These are phyloP conservation scores for Macrosoma leucophasiata DNA, from an alignment of 2,888 invertebrate species.

Conservation along the genomic window DNA sequence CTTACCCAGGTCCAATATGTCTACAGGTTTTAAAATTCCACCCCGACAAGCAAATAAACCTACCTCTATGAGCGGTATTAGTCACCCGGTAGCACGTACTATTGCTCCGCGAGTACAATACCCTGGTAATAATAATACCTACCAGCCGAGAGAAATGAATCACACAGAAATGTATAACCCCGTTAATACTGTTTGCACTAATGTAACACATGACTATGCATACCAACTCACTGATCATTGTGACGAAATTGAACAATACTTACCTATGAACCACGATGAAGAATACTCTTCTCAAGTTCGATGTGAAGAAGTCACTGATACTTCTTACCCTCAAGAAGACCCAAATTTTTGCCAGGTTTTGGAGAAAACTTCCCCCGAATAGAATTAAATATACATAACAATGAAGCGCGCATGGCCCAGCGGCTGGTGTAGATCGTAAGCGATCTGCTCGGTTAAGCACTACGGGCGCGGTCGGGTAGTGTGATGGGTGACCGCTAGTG, in stretches of 20 bases:
- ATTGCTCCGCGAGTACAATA: conserved; percentile 1
- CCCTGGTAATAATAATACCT: neutral
- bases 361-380: conserved; percentile 9
- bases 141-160: conserved; percentile 6
- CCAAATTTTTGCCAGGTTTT: conserved; percentile 19
- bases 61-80: conserved; percentile 16
- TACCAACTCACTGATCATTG: neutral
- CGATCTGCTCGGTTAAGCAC: too few species aligned
- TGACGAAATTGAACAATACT: conserved; percentile 6
- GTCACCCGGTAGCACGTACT: conserved; percentile 7
- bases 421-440: too few species aligned
- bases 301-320: neutral
- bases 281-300: neutral
- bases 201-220: neutral
- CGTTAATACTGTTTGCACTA: conserved; percentile 1
- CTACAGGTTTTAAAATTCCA: conserved; percentile 7
- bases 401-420: too few species aligned
- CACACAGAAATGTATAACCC: neutral
- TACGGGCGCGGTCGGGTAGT: too few species aligned
- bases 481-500: too few species aligned
- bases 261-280: neutral
- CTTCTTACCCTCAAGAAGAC: neutral
- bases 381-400: conserved; percentile 6
- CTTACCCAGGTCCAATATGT: conserved; percentile 4
- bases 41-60: conserved; percentile 1